Conservation (phyloP, 2,113 vertebrate genomes). For the Pangasianodon gigas region DNA sequence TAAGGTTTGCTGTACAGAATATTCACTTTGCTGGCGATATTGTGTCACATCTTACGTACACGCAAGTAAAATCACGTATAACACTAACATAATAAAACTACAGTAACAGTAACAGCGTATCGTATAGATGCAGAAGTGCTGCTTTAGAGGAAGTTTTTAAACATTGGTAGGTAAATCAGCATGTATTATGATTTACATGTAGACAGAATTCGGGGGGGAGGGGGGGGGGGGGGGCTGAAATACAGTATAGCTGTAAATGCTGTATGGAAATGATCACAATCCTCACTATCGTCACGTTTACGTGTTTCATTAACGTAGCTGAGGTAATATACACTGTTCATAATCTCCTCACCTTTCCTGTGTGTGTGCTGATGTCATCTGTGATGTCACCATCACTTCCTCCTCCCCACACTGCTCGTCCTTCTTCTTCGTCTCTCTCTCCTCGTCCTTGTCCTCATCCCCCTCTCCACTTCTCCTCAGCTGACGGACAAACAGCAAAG, state of each 20-base stretch:
- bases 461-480: neutral
- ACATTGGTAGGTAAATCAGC: neutral
- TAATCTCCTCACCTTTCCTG: constrained; percentile 5
- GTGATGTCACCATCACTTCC: constrained; percentile 15
- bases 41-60: neutral
- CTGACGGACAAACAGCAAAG: neutral
- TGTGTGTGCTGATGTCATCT: neutral
- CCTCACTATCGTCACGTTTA: neutral
- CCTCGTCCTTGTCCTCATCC: neutral
- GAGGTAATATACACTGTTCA: neutral
- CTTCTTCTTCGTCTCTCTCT: neutral
- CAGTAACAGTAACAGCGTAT: neutral
- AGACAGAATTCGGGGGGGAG: neutral
- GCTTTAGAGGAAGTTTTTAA: neutral
- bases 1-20: neutral
- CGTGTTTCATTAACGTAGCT: neutral
- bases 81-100: neutral
- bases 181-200: neutral
- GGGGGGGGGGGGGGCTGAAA: neutral
- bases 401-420: neutral
- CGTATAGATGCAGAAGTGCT: neutral
- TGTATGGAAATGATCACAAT: neutral
- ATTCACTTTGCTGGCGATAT: neutral
- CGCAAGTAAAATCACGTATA: neutral
- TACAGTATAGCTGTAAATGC: neutral